Evolutionary conservation across 2,797 vertebrate species (phyloP), one percentile per base, ranked within the genome.

Genomic region (Anguilla marmorata): DNA sequence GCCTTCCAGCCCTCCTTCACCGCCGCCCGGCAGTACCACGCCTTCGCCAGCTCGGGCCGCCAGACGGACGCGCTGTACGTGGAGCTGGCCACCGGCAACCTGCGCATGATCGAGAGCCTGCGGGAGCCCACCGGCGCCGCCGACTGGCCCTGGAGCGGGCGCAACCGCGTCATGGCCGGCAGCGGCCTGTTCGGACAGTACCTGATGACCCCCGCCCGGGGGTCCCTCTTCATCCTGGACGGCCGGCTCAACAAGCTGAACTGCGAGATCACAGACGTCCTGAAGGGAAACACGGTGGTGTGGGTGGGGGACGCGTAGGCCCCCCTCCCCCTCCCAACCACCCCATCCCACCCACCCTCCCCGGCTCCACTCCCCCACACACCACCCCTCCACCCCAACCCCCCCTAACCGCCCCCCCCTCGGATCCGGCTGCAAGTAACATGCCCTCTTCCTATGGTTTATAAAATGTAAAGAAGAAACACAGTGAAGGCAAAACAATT

Each of bases 71-170:
- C 96, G 54, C 97, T 99, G 19, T 97, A 97, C 21, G 97, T 98
- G 89, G 98, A 99, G 92, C 96, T 99, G 79, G 96, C 96, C 92
- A 97, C 96, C 21, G 97, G 98, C 30, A 99, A 98, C 58, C 98
- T 99, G 82, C 98, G 99, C 95, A 98, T 99, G 97, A 97, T 99
- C 91, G 99, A 99, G 95, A 98, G 98, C 93, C 96, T 99, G 90
- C 98, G 98, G 93, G 98, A 99, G 89, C 97, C 37, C 37, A 37
- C 37, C 99, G 74, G 94, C 96, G 88, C 95, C 95, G 88, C 88
- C 95, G 97, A 98, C 87, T 99, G 99, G 99, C 97, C 95, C 37
- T 99, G 98, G 98, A 97, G 95, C 94, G 91, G 16, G 89, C 96
- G 96, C 94, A 99, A 98, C 94, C 96, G 99, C 90, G 95, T 96